A percentile compares a stretch with the other conserved stretches of the same genome.
phyloP scores from a whole-genome alignment of 2,888 invertebrate species.

The Erebia palarica region DNA sequence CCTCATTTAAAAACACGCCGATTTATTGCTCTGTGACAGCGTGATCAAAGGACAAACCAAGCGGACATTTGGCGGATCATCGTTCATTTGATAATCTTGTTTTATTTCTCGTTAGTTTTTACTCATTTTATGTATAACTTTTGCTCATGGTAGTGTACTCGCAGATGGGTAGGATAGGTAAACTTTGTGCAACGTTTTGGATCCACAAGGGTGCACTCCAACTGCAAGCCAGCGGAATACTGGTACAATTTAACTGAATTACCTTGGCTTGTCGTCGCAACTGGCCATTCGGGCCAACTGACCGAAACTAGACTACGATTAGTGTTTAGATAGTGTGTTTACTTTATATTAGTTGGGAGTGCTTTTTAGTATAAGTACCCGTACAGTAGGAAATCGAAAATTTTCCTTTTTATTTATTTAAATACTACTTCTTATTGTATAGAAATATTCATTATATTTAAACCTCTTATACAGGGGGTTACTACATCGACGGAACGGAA shows the following conservation, averaged over 20 bases:
- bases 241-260: conserved; percentile 64
- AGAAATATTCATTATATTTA: no score
- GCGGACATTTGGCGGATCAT: no score
- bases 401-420: background rate
- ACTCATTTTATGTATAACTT: background rate
- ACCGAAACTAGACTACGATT: conserved; percentile 51
- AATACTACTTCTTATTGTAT: no score
- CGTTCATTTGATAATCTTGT: no score
- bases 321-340: conserved; percentile 25
- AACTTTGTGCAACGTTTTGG: conserved; percentile 28
- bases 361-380: background rate
- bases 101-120: conserved; percentile 13
- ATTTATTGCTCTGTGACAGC: no score
- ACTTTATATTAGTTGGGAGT: conserved; percentile 27
- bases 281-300: conserved; percentile 54
- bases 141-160: background rate
- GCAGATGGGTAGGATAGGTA: conserved; percentile 19
- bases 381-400: background rate
- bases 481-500: no score
- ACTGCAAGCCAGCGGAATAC: conserved; percentile 57
- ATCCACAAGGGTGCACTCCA: conserved; percentile 35
- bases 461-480: no score
- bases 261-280: conserved; percentile 57
- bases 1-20: no score
- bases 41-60: no score